Conservation (phyloP, 2,797 vertebrate genomes). For the Pygocentrus nattereri region DNA sequence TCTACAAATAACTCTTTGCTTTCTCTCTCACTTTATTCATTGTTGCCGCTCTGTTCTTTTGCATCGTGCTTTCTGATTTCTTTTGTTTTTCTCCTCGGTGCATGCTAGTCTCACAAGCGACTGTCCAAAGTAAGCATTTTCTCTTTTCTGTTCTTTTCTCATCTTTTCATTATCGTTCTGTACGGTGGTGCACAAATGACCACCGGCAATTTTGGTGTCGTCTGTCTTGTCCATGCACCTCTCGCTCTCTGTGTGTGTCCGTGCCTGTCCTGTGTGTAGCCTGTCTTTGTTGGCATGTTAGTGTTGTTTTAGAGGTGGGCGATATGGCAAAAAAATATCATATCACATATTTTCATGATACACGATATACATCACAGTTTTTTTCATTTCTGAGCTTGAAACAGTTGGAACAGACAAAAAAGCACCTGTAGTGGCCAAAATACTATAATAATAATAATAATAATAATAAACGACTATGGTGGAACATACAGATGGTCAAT, state of each 20-base stretch:
- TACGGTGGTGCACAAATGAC: conserved; percentile 55
- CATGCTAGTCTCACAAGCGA: conserved; percentile 98
- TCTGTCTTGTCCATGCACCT: conserved; percentile 47
- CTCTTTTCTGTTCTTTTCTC: conserved; percentile 79
- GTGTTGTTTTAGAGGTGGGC: neutral
- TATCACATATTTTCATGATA: too few relatives aligned
- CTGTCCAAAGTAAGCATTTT: conserved; percentile 99
- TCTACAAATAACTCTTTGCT: conserved; percentile 40
- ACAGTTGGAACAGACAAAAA: too few relatives aligned
- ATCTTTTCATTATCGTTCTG: conserved; percentile 52
- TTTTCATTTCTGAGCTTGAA: too few relatives aligned
- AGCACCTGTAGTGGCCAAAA: too few relatives aligned
- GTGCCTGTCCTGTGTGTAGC: neutral
- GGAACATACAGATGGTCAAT: too few relatives aligned
- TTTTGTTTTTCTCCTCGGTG: conserved; percentile 89
- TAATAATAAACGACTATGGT: too few relatives aligned
- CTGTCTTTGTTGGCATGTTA: neutral
- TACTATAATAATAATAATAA: too few relatives aligned
- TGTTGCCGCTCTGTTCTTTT: conserved; percentile 45
- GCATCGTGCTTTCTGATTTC: conserved; percentile 81
- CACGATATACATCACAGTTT: too few relatives aligned
- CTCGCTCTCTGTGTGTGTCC: neutral
- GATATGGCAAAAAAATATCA: too few relatives aligned
- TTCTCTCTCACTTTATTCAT: conserved; percentile 39
- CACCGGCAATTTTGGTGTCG: neutral